phyloP scores from a whole-genome alignment of 2,797 vertebrate species.

The Poecilia picta region DNA sequence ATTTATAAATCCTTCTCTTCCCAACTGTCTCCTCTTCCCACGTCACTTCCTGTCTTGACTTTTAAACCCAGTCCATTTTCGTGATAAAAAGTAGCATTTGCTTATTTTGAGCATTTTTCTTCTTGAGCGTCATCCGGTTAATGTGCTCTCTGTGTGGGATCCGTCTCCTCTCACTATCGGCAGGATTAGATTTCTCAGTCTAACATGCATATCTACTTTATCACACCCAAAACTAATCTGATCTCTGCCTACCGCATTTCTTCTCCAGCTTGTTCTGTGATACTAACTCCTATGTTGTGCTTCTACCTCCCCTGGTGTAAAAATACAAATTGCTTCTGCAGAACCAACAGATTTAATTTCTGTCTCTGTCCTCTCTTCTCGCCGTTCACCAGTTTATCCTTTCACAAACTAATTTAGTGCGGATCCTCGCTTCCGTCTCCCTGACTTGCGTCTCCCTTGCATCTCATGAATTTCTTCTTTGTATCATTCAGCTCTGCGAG shows the following conservation, averaged over 20 bases:
- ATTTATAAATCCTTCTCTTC: background rate
- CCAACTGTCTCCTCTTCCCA: background rate
- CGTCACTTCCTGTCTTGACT: background rate
- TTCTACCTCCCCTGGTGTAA: constrained; percentile 1
- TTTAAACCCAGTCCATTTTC: background rate
- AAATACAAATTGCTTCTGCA: constrained; percentile 19
- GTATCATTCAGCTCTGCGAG: constrained; percentile 19
- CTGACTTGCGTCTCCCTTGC: background rate
- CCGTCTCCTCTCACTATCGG: constrained; percentile 24
- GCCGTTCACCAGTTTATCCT: constrained; percentile 27
- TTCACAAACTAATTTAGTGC: constrained; percentile 47
- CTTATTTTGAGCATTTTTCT: background rate
- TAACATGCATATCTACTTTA: constrained; percentile 51
- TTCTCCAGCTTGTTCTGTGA: constrained; percentile 1
- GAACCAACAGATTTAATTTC: constrained; percentile 36
- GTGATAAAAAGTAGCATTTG: background rate
- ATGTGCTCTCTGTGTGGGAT: constrained; percentile 39
- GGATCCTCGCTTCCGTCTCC: constrained; percentile 13
- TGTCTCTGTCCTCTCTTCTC: constrained; percentile 24
- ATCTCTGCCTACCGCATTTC: constrained; percentile 31
- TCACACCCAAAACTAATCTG: constrained; percentile 51
- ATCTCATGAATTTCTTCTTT: constrained; percentile 28
- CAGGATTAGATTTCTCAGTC: constrained; percentile 46
- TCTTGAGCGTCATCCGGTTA: constrained; percentile 6
- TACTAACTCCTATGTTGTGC: constrained; percentile 6